Evolutionary conservation across 2,888 invertebrate species (phyloP).

Genomic region (Podabrus alpinus): DNA sequence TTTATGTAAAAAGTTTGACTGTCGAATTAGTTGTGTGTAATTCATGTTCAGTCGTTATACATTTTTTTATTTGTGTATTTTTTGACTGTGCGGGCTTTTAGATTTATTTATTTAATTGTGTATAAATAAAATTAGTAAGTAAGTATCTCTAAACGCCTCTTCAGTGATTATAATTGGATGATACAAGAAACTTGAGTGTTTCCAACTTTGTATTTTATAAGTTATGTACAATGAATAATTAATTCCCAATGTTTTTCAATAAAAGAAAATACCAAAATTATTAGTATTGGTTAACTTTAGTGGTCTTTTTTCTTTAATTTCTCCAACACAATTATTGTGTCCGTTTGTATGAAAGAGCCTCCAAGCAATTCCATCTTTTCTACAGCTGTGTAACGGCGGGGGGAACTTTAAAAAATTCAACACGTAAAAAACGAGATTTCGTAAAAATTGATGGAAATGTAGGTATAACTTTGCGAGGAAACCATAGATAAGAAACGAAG

Average conservation of each 20-base stretch:
- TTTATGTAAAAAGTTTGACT: conserved; percentile 22
- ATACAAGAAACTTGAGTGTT: conserved; percentile 9
- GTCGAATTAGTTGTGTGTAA: conserved; percentile 24
- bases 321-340: not conserved
- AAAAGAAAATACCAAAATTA: conserved; percentile 19
- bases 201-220: conserved; percentile 31
- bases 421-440: no score
- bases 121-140: conserved; percentile 20
- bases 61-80: not conserved
- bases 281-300: not conserved
- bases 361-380: no score
- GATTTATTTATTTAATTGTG: conserved; percentile 11
- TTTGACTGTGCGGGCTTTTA: conserved; percentile 25
- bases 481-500: no score
- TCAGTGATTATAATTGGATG: conserved; percentile 27
- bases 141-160: conserved; percentile 27
- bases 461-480: no score
- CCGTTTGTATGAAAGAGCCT: no score
- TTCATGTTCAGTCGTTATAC: conserved; percentile 8
- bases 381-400: no score
- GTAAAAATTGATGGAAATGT: no score
- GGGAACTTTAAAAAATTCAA: no score
- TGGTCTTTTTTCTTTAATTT: not conserved
- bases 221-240: conserved; percentile 35
- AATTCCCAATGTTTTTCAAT: conserved; percentile 36